These are phyloP conservation scores for Oxygymnocypris stewartii DNA, from an alignment of 2,113 vertebrate species.

Conservation along the genomic window DNA sequence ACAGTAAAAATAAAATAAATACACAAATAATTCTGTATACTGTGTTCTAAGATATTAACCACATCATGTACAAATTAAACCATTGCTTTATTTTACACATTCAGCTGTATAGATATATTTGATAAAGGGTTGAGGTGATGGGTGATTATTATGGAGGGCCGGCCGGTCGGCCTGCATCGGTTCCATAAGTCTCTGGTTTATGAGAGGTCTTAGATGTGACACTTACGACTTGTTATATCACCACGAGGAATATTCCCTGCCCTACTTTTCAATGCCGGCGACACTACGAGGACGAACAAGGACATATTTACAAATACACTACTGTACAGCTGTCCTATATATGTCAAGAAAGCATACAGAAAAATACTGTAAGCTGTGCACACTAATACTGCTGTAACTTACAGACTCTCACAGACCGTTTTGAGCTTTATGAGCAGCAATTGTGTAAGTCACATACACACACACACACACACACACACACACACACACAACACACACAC, in stretches of 20 bases:
- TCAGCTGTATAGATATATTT: conserved; percentile 28
- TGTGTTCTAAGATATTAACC: background rate
- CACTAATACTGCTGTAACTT: background rate
- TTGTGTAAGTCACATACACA: background rate
- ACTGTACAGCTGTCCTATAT: background rate
- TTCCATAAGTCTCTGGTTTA: conserved; percentile 42
- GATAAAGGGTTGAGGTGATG: conserved; percentile 13
- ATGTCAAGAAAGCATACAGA: background rate
- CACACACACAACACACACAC: conserved; percentile 2
- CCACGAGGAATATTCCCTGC: conserved; percentile 39
- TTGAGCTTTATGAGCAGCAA: background rate
- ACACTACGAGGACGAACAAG: conserved; percentile 40
- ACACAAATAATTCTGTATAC: too few species aligned
- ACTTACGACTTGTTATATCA: conserved; percentile 41
- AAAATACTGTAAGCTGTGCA: background rate
- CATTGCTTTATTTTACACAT: background rate
- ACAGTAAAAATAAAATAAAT: background rate
- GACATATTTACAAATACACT: conserved; percentile 17
- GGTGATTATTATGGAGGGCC: background rate
- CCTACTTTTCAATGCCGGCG: conserved; percentile 22
- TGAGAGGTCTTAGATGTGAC: conserved; percentile 44
- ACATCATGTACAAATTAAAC: background rate
- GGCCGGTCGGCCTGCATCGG: background rate
- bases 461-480: too few species aligned
- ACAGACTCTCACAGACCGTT: background rate